Evolutionary conservation across 2,888 invertebrate genomes (phyloP).

Genomic region (Homarus gammarus): DNA sequence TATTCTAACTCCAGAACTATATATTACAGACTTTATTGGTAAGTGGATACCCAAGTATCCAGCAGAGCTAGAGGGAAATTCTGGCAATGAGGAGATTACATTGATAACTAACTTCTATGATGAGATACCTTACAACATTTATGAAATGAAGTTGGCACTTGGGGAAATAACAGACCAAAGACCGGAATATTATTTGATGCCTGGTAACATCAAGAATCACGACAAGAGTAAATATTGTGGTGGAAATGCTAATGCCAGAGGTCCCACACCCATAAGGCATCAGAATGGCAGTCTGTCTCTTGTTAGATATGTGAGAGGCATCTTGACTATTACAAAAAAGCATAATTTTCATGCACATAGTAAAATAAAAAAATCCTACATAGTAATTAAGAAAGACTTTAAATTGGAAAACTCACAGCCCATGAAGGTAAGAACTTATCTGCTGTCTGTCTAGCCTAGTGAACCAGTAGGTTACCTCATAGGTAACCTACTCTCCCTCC

Average conservation of each 20-base stretch:
- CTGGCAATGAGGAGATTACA: not conserved
- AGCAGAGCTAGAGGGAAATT: not conserved
- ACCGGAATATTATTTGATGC: not conserved
- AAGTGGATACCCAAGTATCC: not conserved
- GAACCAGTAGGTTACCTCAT: too few species aligned
- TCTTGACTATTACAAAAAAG: not conserved
- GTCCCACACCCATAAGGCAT: not conserved
- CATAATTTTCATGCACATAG: too few species aligned
- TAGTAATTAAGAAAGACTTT: too few species aligned
- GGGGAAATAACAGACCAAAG: not conserved
- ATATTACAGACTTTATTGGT: not conserved
- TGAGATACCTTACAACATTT: not conserved
- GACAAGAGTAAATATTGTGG: not conserved
- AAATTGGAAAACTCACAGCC: too few species aligned
- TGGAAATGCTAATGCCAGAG: not conserved
- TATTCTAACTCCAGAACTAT: too few species aligned
- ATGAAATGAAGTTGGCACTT: not conserved
- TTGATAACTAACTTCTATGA: not conserved
- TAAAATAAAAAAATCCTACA: too few species aligned
- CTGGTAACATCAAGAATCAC: not conserved
- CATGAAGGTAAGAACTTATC: slow-evolving; percentile 8
- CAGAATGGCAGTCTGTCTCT: not conserved
- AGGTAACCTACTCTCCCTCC: too few species aligned
- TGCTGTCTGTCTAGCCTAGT: too few species aligned
- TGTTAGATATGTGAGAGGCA: not conserved